phyloP scores from a whole-genome alignment of 2,113 vertebrate species.

The Poeciliopsis retropinna region DNA sequence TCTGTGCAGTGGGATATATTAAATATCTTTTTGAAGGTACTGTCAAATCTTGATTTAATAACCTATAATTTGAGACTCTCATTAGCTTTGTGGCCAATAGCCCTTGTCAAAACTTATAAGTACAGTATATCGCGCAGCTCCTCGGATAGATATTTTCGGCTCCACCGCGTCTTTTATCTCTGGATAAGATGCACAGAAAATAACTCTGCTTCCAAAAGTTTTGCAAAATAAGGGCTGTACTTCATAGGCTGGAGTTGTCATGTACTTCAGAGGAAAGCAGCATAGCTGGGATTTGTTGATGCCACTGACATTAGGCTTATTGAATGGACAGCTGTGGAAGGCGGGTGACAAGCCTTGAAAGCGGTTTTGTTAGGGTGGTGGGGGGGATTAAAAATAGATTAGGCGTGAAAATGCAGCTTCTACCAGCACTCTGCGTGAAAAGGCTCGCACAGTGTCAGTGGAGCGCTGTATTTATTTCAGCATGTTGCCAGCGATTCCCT shows the following conservation, averaged over 20 bases:
- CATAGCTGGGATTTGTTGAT: conserved; percentile 58
- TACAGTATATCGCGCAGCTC: conserved; percentile 7
- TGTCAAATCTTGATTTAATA: conserved; percentile 65
- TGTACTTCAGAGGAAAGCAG: conserved; percentile 45
- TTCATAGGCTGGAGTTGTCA: conserved; percentile 56
- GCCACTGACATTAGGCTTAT: conserved; percentile 67
- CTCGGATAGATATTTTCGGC: conserved; percentile 42
- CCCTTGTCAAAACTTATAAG: conserved; percentile 35
- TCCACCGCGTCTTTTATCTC: conserved; percentile 34
- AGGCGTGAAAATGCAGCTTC: conserved; percentile 54
- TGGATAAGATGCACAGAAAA: conserved; percentile 19
- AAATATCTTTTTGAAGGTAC: conserved; percentile 47
- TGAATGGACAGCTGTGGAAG: conserved; percentile 71
- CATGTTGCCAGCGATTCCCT: conserved; percentile 32
- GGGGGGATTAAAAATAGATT: conserved; percentile 76
- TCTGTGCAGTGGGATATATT: conserved; percentile 46
- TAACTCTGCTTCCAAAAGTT: conserved; percentile 28
- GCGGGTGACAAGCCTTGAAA: conserved; percentile 66
- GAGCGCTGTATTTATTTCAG: conserved; percentile 43
- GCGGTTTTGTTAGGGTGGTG: conserved; percentile 50
- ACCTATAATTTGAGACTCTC: conserved; percentile 53
- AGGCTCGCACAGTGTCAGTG: conserved; percentile 34
- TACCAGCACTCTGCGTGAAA: conserved; percentile 42
- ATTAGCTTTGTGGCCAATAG: conserved; percentile 49
- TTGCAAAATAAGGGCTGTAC: conserved; percentile 33